Conservation (phyloP, 2,888 invertebrate species). For the Meloe dianella region DNA sequence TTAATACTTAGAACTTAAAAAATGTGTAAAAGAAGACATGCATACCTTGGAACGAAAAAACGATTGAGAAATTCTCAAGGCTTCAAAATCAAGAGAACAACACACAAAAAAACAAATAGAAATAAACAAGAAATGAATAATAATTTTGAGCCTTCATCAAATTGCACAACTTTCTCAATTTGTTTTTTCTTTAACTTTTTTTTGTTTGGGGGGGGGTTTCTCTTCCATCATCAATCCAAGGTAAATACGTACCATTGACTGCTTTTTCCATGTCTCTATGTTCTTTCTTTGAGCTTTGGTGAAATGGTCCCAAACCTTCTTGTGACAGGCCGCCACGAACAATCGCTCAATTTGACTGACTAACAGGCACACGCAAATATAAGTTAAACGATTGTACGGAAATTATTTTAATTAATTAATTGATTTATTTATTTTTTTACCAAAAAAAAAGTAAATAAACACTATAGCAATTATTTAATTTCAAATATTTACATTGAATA, state of each 20-base stretch:
- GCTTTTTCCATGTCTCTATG: slow-evolving; percentile 97
- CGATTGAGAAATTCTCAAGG: slow-evolving; percentile 12
- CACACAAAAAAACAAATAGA: neutral
- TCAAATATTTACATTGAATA: slow-evolving; percentile 5
- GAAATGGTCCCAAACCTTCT: slow-evolving; percentile 99
- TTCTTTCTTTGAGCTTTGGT: slow-evolving; percentile 99
- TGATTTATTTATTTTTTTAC: neutral
- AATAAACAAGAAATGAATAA: neutral
- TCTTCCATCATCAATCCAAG: slow-evolving; percentile 40
- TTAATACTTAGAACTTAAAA: slow-evolving; percentile 13
- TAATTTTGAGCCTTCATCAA: slow-evolving; percentile 18
- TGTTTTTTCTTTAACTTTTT: neutral
- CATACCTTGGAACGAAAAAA: slow-evolving; percentile 32
- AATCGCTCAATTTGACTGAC: slow-evolving; percentile 99
- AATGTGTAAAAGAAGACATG: slow-evolving; percentile 27
- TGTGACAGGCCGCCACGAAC: slow-evolving; percentile 93
- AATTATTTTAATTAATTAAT: too few species aligned
- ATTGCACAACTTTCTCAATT: slow-evolving; percentile 8
- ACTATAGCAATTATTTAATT: neutral
- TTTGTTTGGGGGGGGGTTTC: neutral
- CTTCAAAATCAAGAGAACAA: slow-evolving; percentile 32
- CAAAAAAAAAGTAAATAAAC: neutral
- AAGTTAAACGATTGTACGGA: slow-evolving; percentile 46
- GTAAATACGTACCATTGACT: slow-evolving; percentile 81
- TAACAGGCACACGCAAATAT: slow-evolving; percentile 66